Conservation (phyloP, 2,797 vertebrate genomes). For the Coregonus sp. region DNA sequence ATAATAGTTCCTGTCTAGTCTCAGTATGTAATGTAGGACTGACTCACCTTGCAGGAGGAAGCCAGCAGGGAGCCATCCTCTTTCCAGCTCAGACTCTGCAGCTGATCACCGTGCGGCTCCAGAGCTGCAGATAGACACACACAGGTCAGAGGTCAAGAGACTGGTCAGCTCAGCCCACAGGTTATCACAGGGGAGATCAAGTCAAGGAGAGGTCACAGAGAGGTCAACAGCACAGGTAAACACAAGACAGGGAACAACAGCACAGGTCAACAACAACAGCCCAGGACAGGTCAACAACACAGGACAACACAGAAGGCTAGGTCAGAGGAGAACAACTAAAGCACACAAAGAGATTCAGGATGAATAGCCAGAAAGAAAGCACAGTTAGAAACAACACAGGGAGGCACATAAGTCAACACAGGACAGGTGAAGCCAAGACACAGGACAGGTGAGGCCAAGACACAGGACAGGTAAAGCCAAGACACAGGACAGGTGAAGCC, state of each 20-base stretch:
- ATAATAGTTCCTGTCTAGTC: neutral
- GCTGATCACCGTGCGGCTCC: constrained; percentile 82
- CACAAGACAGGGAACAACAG: too few species aligned
- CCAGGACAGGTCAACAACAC: neutral
- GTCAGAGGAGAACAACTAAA: too few species aligned
- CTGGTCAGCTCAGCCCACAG: too few species aligned
- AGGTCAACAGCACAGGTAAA: too few species aligned
- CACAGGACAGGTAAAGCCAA: neutral
- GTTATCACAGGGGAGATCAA: too few species aligned
- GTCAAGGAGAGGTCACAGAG: too few species aligned
- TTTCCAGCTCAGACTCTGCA: constrained; percentile 91
- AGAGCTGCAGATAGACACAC: constrained; percentile 74
- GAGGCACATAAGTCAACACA: neutral
- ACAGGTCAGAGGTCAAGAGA: constrained; percentile 12
- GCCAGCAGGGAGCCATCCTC: constrained; percentile 84
- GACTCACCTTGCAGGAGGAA: constrained; percentile 87
- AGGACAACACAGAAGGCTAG: neutral
- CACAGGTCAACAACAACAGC: neutral
- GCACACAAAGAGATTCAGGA: too few species aligned
- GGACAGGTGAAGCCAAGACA: neutral
- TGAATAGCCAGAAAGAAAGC: too few species aligned
- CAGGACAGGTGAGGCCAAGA: constrained; percentile 10
- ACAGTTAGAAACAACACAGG: too few species aligned
- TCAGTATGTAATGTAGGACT: neutral
- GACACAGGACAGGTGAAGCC: neutral